Percentiles rank a stretch among this genome's conserved stretches.
These are phyloP conservation scores for Sclerurus mexicanus DNA, from an alignment of 2,113 vertebrate species.

Conservation along the genomic window DNA sequence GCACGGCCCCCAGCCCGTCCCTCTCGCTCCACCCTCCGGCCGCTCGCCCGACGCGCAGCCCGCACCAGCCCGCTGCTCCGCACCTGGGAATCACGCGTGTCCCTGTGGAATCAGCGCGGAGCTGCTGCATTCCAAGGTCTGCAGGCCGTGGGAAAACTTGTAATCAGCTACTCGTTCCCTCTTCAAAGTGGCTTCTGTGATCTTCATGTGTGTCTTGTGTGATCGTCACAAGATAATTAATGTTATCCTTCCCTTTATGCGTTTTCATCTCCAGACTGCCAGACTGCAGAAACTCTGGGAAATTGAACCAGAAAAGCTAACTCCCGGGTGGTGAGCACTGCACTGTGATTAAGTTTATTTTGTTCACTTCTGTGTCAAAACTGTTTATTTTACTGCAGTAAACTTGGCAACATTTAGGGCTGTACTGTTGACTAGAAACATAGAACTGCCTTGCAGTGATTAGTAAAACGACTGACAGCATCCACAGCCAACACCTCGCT, in stretches of 20 bases:
- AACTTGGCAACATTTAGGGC: background rate
- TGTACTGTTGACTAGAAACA: background rate
- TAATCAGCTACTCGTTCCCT: background rate
- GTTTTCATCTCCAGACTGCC: background rate
- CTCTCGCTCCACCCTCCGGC: constrained; percentile 76
- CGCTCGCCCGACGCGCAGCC: constrained; percentile 55
- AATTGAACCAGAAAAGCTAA: background rate
- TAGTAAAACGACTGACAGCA: background rate
- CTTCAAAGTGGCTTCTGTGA: background rate
- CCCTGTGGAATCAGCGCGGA: no score
- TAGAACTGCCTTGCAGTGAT: background rate
- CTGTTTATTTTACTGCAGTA: background rate
- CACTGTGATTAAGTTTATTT: background rate
- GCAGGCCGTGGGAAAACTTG: background rate
- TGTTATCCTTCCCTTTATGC: background rate
- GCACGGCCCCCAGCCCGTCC: no score
- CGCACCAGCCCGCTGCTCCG: no score
- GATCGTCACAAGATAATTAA: background rate
- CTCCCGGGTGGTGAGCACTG: background rate
- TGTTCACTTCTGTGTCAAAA: background rate
- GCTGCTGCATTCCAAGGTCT: background rate
- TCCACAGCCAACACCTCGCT: background rate
- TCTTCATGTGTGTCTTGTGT: no score
- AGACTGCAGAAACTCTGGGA: background rate
- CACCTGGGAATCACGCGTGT: no score